These are phyloP conservation scores for Hemithea aestivaria DNA, from an alignment of 2,888 invertebrate genomes.

Conservation along the genomic window DNA sequence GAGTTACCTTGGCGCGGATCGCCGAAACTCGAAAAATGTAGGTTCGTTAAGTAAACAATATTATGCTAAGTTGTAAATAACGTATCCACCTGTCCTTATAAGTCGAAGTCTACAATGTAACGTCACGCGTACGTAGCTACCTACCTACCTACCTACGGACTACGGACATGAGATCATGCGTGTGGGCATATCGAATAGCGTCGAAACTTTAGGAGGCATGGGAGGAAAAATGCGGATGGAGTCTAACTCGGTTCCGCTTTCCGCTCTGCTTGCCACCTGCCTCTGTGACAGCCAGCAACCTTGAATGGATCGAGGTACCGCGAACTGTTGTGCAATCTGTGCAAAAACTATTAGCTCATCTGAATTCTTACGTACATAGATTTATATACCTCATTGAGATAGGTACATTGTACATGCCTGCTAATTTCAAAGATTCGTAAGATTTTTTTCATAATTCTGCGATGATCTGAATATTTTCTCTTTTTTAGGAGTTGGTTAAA, in stretches of 20 bases:
- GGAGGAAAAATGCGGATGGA: slow-evolving; percentile 51
- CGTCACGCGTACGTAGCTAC: slow-evolving; percentile 9
- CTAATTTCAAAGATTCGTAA: no score
- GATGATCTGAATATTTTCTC: no score
- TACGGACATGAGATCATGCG: slow-evolving; percentile 36
- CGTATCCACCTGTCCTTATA: slow-evolving; percentile 6
- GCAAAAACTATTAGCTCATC: not conserved
- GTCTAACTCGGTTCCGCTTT: slow-evolving; percentile 43
- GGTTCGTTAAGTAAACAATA: slow-evolving; percentile 8
- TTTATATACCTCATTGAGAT: no score
- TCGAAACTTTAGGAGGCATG: slow-evolving; percentile 56
- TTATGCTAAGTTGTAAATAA: not conserved
- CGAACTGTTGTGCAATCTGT: not conserved
- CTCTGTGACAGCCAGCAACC: slow-evolving; percentile 27
- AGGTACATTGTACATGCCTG: no score
- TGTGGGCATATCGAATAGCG: slow-evolving; percentile 48
- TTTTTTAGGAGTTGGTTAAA: no score
- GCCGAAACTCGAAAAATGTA: slow-evolving; percentile 11
- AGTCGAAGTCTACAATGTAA: slow-evolving; percentile 9
- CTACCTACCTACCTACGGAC: not conserved
- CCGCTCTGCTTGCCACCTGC: slow-evolving; percentile 48
- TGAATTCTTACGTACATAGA: not conserved
- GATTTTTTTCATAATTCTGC: no score
- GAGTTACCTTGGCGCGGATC: slow-evolving; percentile 9
- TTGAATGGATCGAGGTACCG: slow-evolving; percentile 10